Conservation (phyloP, 2,888 invertebrate species). For the Cheilosia variabilis region DNA sequence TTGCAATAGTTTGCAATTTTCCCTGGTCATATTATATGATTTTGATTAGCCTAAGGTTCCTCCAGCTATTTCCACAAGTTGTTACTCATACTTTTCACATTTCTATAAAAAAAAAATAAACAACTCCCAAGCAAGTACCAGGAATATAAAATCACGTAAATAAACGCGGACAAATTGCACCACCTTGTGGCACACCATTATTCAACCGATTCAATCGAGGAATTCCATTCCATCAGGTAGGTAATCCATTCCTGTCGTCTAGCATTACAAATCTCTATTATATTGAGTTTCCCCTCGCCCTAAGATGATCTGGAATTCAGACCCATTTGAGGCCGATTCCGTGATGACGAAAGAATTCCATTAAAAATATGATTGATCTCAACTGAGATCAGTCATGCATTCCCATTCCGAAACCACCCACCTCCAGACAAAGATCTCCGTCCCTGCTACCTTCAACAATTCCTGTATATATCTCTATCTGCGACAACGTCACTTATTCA, state of each 20-base stretch:
- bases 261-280: background rate
- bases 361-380: slow-evolving; percentile 51
- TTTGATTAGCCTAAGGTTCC: background rate
- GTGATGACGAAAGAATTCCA: slow-evolving; percentile 8
- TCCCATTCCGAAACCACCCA: slow-evolving; percentile 29
- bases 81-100: too few species aligned
- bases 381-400: slow-evolving; percentile 43
- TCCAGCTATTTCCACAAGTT: background rate
- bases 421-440: slow-evolving; percentile 28
- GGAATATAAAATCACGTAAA: background rate
- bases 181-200: background rate
- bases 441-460: background rate
- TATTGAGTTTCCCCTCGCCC: background rate
- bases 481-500: slow-evolving; percentile 14
- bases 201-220: background rate
- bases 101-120: too few species aligned
- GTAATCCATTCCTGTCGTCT: background rate
- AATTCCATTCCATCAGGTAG: background rate
- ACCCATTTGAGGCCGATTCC: background rate
- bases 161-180: background rate
- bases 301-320: background rate
- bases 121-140: background rate
- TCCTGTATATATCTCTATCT: background rate
- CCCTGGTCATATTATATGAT: too few species aligned
- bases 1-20: too few species aligned